Percentiles rank a stretch among this genome's conserved stretches.
These are phyloP conservation scores for Dinoponera quadriceps DNA, from an alignment of 1,140 invertebrate species.

Conservation along the genomic window DNA sequence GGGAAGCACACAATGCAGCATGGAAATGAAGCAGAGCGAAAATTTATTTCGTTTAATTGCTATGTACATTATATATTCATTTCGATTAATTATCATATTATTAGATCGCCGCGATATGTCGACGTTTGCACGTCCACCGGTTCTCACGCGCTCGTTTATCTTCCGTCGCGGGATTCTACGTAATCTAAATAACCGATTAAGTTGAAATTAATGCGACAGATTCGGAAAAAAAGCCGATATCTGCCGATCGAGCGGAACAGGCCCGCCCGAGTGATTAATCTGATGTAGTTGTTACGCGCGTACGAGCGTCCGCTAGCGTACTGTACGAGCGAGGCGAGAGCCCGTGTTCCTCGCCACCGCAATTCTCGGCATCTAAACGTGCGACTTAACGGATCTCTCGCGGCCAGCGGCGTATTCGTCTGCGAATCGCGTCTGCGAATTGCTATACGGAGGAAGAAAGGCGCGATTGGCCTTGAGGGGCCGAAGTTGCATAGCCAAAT, in stretches of 20 bases:
- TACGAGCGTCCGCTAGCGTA: background rate
- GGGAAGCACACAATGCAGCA: too few relatives aligned
- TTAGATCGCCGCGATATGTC: too few relatives aligned
- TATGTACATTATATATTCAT: background rate
- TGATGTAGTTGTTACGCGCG: conserved; percentile 10
- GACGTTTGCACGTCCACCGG: too few relatives aligned
- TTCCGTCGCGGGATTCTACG: background rate
- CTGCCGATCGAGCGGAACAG: conserved; percentile 6
- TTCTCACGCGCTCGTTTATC: too few relatives aligned
- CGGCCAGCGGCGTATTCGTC: conserved; percentile 22
- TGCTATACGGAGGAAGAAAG: conserved; percentile 49
- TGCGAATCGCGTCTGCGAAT: conserved; percentile 14
- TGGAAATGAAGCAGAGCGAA: too few relatives aligned
- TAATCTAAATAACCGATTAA: conserved; percentile 37
- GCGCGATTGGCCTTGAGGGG: conserved; percentile 64
- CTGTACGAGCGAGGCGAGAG: background rate
- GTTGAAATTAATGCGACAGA: background rate
- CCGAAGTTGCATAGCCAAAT: conserved; percentile 78
- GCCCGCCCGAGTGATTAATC: conserved; percentile 10
- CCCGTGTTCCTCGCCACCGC: conserved; percentile 3
- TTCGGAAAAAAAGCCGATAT: background rate
- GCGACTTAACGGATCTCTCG: conserved; percentile 47
- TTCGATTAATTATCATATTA: background rate
- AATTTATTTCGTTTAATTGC: background rate
- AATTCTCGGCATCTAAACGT: conserved; percentile 24